These are phyloP conservation scores for Drosophila ironensis DNA, from an alignment of 1,140 invertebrate genomes.

Conservation along the genomic window DNA sequence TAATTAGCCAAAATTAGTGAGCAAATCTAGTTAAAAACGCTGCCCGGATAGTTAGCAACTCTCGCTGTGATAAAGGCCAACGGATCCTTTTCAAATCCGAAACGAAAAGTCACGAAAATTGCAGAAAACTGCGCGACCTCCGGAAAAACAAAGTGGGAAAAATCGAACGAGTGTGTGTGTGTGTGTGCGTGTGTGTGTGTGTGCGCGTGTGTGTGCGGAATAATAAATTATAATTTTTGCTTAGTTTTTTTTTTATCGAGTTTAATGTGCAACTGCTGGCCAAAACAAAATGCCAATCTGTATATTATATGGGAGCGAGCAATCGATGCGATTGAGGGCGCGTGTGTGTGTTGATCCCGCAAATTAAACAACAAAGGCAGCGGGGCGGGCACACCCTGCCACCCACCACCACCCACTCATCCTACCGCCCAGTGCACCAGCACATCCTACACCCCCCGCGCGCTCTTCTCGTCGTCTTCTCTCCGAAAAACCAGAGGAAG, in stretches of 20 bases:
- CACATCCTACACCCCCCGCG: no score
- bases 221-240: conserved; percentile 65
- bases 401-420: not conserved
- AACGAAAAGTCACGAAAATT: no score
- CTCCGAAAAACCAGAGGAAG: no score
- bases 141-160: conserved; percentile 70
- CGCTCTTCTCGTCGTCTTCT: no score
- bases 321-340: conserved; percentile 40
- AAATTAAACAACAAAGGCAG: conserved; percentile 13
- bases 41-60: conserved; percentile 5
- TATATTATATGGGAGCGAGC: conserved; percentile 38
- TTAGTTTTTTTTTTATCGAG: no score
- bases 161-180: conserved; percentile 61
- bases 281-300: conserved; percentile 33
- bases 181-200: conserved; percentile 11
- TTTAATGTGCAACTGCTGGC: conserved; percentile 35
- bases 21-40: conserved; percentile 36
- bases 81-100: no score
- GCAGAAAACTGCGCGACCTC: no score
- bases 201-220: conserved; percentile 27
- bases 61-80: conserved; percentile 20
- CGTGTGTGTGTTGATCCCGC: no score
- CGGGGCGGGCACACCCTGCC: conserved; percentile 12
- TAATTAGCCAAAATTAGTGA: conserved; percentile 36
- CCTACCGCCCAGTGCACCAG: no score